A percentile compares a stretch with the other conserved stretches of the same genome.
Conservation (phyloP, 92 coral and sea anemone species). For the Actinostola sp. region DNA sequence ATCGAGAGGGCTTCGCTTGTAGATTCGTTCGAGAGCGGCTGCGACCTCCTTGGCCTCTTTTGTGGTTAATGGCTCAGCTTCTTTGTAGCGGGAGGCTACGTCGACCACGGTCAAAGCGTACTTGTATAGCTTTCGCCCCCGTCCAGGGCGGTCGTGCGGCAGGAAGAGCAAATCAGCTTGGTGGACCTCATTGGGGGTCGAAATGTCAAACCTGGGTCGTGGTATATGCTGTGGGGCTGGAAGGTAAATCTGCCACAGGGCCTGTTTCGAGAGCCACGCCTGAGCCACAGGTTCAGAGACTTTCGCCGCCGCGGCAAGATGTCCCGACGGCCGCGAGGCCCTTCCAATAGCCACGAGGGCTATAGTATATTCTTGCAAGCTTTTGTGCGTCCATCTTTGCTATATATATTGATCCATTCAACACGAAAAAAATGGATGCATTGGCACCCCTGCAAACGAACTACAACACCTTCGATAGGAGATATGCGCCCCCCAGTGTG, state of each 20-base stretch:
- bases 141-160: constrained; percentile 14
- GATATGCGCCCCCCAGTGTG: too few species aligned
- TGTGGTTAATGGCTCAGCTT: constrained; percentile 23
- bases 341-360: constrained; percentile 7
- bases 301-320: neutral
- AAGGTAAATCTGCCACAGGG: constrained; percentile 7
- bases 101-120: constrained; percentile 36
- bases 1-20: constrained; percentile 23
- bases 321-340: neutral
- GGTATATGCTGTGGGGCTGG: neutral
- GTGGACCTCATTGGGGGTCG: constrained; percentile 18
- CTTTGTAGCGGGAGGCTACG: constrained; percentile 27
- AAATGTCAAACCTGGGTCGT: neutral
- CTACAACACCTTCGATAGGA: too few species aligned
- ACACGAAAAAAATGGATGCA: too few species aligned
- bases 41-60: constrained; percentile 26
- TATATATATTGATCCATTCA: too few species aligned
- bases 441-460: too few species aligned
- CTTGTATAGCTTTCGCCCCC: constrained; percentile 19
- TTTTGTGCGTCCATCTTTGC: too few species aligned
- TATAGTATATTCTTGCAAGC: constrained; percentile 6
- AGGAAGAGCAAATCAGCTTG: constrained; percentile 26
- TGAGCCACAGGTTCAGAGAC: constrained; percentile 6
- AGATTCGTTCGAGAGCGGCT: constrained; percentile 13
- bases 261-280: constrained; percentile 6